Evolutionary conservation across 2,888 invertebrate genomes (phyloP).

Genomic region (Drosophila macrothrix): DNA sequence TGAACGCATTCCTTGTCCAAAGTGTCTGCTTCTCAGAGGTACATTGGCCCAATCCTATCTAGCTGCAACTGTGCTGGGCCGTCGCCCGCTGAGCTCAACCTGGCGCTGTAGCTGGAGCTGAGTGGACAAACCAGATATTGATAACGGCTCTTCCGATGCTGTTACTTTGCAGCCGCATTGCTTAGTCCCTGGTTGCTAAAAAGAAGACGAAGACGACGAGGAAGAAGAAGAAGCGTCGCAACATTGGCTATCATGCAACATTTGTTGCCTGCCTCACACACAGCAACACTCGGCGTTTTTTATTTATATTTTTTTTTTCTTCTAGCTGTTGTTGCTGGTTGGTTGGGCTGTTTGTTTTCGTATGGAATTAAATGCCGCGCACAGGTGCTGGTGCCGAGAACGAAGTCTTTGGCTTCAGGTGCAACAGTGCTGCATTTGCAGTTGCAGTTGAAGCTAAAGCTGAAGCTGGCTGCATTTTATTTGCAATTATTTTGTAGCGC

Average conservation of each 20-base stretch:
- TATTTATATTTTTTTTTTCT: not conserved
- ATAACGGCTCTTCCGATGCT: conserved; percentile 84
- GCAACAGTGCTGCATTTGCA: conserved; percentile 42
- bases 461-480: conserved; percentile 74
- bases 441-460: conserved; percentile 8
- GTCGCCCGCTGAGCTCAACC: conserved; percentile 55
- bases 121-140: conserved; percentile 85
- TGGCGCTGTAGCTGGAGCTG: conserved; percentile 41
- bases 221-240: conserved; percentile 25
- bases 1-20: conserved; percentile 59
- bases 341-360: conserved; percentile 73
- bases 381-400: conserved; percentile 72
- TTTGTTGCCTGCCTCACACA: conserved; percentile 66
- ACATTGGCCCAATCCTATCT: conserved; percentile 82
- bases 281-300: conserved; percentile 55
- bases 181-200: conserved; percentile 47
- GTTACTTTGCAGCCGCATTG: conserved; percentile 81
- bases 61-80: conserved; percentile 39
- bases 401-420: conserved; percentile 54
- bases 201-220: conserved; percentile 1
- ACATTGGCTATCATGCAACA: conserved; percentile 73
- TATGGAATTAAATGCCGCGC: conserved; percentile 75
- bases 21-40: conserved; percentile 68
- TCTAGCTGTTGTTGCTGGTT: conserved; percentile 12
- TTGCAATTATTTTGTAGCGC: conserved; percentile 83